Evolutionary conservation across 2,113 vertebrate genomes (phyloP).

Genomic region (Nycticorax nycticorax): DNA sequence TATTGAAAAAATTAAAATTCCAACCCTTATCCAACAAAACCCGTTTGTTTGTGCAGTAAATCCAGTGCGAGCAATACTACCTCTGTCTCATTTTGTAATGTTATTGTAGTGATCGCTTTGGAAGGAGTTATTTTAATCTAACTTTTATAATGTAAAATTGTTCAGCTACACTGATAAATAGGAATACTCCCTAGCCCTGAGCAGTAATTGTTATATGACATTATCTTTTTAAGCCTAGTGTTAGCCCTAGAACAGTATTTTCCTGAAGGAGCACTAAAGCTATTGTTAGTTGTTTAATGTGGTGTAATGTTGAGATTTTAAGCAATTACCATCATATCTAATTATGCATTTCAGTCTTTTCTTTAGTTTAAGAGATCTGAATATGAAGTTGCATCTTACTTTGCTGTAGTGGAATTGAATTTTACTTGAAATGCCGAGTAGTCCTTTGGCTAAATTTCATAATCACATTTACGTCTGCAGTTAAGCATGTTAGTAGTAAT

Average conservation of each 20-base stretch:
- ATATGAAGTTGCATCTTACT: background rate
- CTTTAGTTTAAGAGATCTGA: background rate
- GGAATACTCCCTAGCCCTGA: background rate
- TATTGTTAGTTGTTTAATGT: background rate
- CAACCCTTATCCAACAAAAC: background rate
- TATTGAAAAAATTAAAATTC: background rate
- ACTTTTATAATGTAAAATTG: background rate
- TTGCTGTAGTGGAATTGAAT: background rate
- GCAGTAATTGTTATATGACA: background rate
- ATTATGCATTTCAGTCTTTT: background rate
- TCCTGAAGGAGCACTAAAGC: background rate
- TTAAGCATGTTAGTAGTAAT: background rate
- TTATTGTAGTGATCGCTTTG: background rate
- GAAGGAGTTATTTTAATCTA: background rate
- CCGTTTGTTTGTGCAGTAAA: background rate
- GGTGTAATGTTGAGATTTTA: background rate
- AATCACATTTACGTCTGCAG: background rate
- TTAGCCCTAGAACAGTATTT: background rate
- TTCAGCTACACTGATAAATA: background rate
- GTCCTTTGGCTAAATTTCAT: background rate
- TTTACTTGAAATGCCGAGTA: background rate
- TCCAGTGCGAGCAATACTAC: background rate
- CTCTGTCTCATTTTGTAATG: background rate
- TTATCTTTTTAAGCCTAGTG: background rate
- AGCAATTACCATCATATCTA: background rate